These are phyloP conservation scores for Oostethus manadensis DNA, from an alignment of 2,113 vertebrate species.

Conservation along the genomic window DNA sequence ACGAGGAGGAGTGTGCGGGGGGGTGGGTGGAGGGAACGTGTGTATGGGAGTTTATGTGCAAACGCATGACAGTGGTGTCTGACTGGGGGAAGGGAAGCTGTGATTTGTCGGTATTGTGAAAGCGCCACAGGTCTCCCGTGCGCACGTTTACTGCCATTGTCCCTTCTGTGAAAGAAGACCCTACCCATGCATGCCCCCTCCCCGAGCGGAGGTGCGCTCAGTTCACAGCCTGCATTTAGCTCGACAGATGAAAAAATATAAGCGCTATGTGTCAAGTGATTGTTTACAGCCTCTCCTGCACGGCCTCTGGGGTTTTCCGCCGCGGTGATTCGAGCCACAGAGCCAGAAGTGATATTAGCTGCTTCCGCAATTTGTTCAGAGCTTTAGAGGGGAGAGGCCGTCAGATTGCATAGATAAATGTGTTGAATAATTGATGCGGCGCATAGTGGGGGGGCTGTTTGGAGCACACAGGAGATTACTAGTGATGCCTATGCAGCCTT, in stretches of 20 bases:
- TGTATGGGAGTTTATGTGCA: conserved; percentile 8
- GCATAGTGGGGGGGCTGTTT: conserved; percentile 62
- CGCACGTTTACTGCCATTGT: conserved; percentile 35
- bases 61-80: neutral
- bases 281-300: conserved; percentile 57
- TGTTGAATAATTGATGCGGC: conserved; percentile 73
- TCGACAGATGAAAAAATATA: conserved; percentile 46
- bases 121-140: conserved; percentile 56
- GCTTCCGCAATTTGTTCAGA: conserved; percentile 64
- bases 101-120: conserved; percentile 40
- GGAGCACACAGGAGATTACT: conserved; percentile 56
- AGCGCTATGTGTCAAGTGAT: conserved; percentile 60
- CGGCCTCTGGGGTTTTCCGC: conserved; percentile 39
- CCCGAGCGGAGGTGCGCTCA: conserved; percentile 26
- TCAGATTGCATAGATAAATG: conserved; percentile 77
- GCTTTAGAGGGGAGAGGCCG: conserved; percentile 63
- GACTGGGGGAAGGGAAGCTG: conserved; percentile 32
- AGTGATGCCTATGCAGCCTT: conserved; percentile 46
- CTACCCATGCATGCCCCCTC: conserved; percentile 2
- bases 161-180: conserved; percentile 35
- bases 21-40: neutral
- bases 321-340: conserved; percentile 46
- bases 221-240: conserved; percentile 51
- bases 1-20: conserved; percentile 10
- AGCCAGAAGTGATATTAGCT: conserved; percentile 56